phyloP scores from a whole-genome alignment of 2,888 invertebrate genomes.

The Sericinus montela region DNA sequence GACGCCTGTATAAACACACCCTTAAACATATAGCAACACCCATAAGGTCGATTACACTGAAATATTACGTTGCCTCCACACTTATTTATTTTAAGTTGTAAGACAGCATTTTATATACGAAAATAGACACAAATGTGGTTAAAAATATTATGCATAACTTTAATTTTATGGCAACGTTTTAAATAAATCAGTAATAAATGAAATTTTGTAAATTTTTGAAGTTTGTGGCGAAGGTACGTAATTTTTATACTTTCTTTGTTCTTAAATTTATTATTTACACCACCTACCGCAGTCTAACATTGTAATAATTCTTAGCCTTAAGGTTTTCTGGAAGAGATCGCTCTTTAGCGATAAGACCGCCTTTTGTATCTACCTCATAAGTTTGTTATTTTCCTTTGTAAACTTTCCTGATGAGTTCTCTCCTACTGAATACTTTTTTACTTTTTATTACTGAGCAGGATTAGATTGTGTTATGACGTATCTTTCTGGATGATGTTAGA shows the following conservation, averaged over 20 bases:
- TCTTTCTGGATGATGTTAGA: too few relatives aligned
- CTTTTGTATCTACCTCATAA: too few relatives aligned
- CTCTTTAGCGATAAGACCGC: too few relatives aligned
- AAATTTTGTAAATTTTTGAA: too few relatives aligned
- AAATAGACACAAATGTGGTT: not conserved
- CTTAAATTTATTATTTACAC: too few relatives aligned
- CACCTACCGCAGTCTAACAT: too few relatives aligned
- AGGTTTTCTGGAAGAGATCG: too few relatives aligned
- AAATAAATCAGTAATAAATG: too few relatives aligned
- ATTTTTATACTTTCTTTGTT: too few relatives aligned
- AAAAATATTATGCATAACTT: not conserved
- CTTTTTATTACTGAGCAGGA: conserved; percentile 61
- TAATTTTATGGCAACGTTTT: not conserved
- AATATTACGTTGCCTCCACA: conserved; percentile 10
- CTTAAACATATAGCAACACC: conserved; percentile 35
- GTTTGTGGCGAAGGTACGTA: too few relatives aligned
- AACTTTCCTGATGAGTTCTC: conserved; percentile 69
- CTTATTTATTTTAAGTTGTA: not conserved
- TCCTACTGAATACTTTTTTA: conserved; percentile 67
- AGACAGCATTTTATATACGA: not conserved
- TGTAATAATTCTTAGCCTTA: too few relatives aligned
- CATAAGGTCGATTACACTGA: conserved; percentile 18
- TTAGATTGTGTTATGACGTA: conserved; percentile 30
- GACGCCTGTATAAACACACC: conserved; percentile 64
- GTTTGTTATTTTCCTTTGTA: conserved; percentile 28